Base-by-base conservation (phyloP, 2,888 invertebrate species). In the Hirtodrosophila duncani region DNA sequence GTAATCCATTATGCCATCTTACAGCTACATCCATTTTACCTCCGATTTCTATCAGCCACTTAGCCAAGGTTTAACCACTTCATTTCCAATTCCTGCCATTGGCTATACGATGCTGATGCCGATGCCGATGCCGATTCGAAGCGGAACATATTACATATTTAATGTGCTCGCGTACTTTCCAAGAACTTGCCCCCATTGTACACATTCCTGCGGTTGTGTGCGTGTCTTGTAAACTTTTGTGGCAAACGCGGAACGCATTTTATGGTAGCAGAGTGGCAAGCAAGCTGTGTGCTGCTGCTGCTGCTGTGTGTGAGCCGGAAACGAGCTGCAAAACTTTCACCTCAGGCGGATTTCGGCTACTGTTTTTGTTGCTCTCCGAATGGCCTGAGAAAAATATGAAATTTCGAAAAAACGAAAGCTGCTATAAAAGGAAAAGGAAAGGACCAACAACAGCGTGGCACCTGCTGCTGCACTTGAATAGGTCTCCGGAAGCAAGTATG, bases 111-210 rank as follows among this genome's bases (percentile, higher is more conserved):
- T 56, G n/a, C n/a, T n/a, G n/a, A n/a, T n/a, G n/a, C n/a, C n/a
- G n/a, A n/a, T n/a, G n/a, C n/a, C n/a, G n/a, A n/a, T n/a, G n/a
- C n/a, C 59, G 61, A 67, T 58, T 33, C 42, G 51, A 58, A 55
- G 59, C 75, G 71, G 67, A 79, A 79, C 79, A 64, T 79, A 75
- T 79, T 79, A 75, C 79, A 64, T 69, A 68, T 78, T 78, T 78
- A 74, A 74, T 74, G 74, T 63, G 60, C 63, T 63, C 74, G 74
- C 78, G 74, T 74, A 65, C 67, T 69, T 72, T 52, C 48, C 33
- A 59, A 51, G 57, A 68, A 66, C 67, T 70, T 67, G 34, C 48
- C 58, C 10, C 23, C 17, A 24, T 14, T 17, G 31, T 39, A 8
- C 16, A 37, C 21, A 17, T 26, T 26, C n/a, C 9, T 33, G 36